phyloP scores from a whole-genome alignment of 2,888 invertebrate species.

The Drosophila borealis region DNA sequence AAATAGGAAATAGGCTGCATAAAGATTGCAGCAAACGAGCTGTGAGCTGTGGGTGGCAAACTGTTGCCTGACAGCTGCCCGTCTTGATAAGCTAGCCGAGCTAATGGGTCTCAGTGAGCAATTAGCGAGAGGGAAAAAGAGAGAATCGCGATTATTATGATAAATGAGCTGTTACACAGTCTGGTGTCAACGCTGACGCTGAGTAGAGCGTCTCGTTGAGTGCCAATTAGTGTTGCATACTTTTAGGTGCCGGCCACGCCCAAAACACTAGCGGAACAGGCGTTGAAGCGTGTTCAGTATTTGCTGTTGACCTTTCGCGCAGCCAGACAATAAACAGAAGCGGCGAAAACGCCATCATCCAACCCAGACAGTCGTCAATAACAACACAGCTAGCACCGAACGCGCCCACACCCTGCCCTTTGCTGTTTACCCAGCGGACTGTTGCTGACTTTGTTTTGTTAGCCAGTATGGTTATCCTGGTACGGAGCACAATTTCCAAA shows the following conservation, averaged over 20 bases:
- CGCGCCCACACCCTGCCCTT: neutral
- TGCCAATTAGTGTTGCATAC: slow-evolving; percentile 70
- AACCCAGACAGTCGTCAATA: slow-evolving; percentile 75
- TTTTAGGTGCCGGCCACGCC: slow-evolving; percentile 56
- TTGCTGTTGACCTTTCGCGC: slow-evolving; percentile 65
- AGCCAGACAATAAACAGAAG: slow-evolving; percentile 61
- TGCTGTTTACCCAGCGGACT: slow-evolving; percentile 63
- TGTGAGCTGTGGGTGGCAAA: slow-evolving; percentile 3
- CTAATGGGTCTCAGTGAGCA: slow-evolving; percentile 63
- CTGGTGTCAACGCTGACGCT: slow-evolving; percentile 49
- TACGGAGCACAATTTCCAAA: slow-evolving; percentile 58
- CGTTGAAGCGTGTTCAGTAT: slow-evolving; percentile 62
- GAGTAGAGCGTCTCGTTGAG: slow-evolving; percentile 44
- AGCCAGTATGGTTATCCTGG: slow-evolving; percentile 44
- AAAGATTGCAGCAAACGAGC: slow-evolving; percentile 20
- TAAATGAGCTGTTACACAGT: slow-evolving; percentile 67
- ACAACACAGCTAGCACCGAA: slow-evolving; percentile 42
- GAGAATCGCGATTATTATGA: slow-evolving; percentile 68
- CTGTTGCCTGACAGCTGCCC: slow-evolving; percentile 60
- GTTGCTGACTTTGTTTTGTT: slow-evolving; percentile 52
- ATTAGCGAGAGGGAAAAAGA: slow-evolving; percentile 52
- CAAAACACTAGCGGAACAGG: slow-evolving; percentile 29
- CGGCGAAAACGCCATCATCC: slow-evolving; percentile 44
- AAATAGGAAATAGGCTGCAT: slow-evolving; percentile 48
- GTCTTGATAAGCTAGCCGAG: slow-evolving; percentile 66